Evolutionary conservation across 2,888 invertebrate species (phyloP).

Genomic region (Tipula lateralis): DNA sequence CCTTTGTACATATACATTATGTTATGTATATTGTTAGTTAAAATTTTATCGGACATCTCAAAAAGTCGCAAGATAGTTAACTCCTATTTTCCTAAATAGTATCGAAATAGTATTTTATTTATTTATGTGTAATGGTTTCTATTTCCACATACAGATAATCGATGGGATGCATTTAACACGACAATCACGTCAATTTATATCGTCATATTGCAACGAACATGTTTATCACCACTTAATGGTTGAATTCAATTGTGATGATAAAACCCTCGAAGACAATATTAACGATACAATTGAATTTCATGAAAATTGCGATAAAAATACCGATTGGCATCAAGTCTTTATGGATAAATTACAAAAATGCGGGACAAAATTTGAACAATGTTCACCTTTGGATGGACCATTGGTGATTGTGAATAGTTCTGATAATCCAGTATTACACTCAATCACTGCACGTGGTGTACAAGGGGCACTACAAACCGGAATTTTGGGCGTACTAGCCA

Average conservation of each 20-base stretch:
- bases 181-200: constrained; percentile 70
- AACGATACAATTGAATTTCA: constrained; percentile 51
- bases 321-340: constrained; percentile 38
- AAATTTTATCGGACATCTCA: too few relatives aligned
- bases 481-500: constrained; percentile 76
- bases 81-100: too few relatives aligned
- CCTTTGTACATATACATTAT: too few relatives aligned
- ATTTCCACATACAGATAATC: constrained; percentile 60
- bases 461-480: constrained; percentile 40
- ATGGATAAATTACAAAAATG: constrained; percentile 37
- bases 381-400: constrained; percentile 38
- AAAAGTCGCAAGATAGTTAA: too few relatives aligned
- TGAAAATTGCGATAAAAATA: constrained; percentile 36
- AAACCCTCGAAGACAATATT: constrained; percentile 50
- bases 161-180: constrained; percentile 90
- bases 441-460: constrained; percentile 39
- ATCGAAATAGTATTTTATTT: too few relatives aligned
- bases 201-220: constrained; percentile 66
- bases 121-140: neutral
- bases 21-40: too few relatives aligned
- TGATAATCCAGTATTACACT: constrained; percentile 38
- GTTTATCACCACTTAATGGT: constrained; percentile 85
- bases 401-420: constrained; percentile 39
- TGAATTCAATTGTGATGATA: constrained; percentile 84
- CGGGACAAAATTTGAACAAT: constrained; percentile 37